Evolutionary conservation across 2,888 invertebrate species (phyloP), one percentile per base, ranked within the genome.

Genomic region (Andrena trimmerana): DNA sequence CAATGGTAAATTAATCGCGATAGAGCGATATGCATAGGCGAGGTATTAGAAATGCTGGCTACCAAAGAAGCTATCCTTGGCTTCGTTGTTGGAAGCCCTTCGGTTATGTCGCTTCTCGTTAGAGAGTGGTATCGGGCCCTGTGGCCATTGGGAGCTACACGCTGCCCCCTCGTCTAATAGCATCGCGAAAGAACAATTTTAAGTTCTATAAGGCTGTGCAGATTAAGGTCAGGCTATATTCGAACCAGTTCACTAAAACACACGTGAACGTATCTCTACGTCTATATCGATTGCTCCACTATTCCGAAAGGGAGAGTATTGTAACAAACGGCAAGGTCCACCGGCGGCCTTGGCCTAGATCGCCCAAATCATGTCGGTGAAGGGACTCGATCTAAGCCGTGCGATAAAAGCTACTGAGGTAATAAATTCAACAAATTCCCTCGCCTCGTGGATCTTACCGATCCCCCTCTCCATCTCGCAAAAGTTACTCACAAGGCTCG

Each of bases 71-170:
- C 78, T 70, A 88, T 89, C 89, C 89, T 90, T 90, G 90, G 88
- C 89, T 89, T 85, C 86, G 70, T 85, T 89, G 87, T 66, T 83
- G 52, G 86, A 87, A 87, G 81, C 84, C 84, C 84, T 87, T 90
- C 75, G 73, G 36, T 67, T 33, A 27, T 62, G 67, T 59, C 68
- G 31, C n/a, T 50, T 71, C 69, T 16, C 31, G 50, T 71, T 50
- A 63, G 52, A 68, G 67, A 72, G 63, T 65, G 36, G 27, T n/a
- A 65, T 70, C 48, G 36, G 42, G 50, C 65, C 78, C 71, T 69
- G 42, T 48, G 27, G 36, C 29, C 42, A 20, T 60, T 7, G 24
- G 42, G 42, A 16, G n/a, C 29, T 57, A 24, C 4, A 57, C 24
- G 10, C 20, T 57, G 20, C 57, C 24, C 24, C 10, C 10, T 8